These are phyloP conservation scores for Protonibea diacanthus DNA, from an alignment of 2,797 vertebrate genomes.

Conservation along the genomic window DNA sequence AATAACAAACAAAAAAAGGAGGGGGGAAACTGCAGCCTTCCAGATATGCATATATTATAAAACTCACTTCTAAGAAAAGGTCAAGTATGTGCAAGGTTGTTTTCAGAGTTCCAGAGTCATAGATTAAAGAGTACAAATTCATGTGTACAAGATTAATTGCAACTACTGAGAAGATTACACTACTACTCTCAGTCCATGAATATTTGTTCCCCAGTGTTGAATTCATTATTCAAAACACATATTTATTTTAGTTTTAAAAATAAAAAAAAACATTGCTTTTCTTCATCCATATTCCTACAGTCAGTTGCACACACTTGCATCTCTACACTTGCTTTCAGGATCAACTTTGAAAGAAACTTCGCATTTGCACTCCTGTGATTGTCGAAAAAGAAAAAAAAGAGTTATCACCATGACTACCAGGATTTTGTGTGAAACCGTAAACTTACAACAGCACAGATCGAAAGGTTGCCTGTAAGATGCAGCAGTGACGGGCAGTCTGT, in stretches of 20 bases:
- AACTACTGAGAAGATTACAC: neutral
- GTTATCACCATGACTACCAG: constrained; percentile 17
- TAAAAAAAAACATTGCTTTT: neutral
- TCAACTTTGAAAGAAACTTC: neutral
- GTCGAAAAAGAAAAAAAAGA: neutral
- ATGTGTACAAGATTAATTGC: neutral
- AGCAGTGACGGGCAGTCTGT: constrained; percentile 8
- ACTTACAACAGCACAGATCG: constrained; percentile 7
- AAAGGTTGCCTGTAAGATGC: constrained; percentile 32
- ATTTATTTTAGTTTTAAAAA: constrained; percentile 10
- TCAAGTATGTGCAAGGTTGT: neutral
- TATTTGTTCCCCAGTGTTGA: neutral
- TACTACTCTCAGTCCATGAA: neutral
- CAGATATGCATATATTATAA: neutral
- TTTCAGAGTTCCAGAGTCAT: constrained; percentile 5
- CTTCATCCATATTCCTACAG: neutral
- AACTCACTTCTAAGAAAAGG: constrained; percentile 14
- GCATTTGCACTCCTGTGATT: neutral
- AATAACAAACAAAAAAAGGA: neutral
- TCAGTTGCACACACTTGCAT: neutral
- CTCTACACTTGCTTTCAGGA: neutral
- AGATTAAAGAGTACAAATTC: neutral
- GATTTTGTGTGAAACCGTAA: constrained; percentile 9
- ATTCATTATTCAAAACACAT: neutral
- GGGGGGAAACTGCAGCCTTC: neutral